Conservation (phyloP, 2,113 vertebrate species). For the Ifrita kowaldi region DNA sequence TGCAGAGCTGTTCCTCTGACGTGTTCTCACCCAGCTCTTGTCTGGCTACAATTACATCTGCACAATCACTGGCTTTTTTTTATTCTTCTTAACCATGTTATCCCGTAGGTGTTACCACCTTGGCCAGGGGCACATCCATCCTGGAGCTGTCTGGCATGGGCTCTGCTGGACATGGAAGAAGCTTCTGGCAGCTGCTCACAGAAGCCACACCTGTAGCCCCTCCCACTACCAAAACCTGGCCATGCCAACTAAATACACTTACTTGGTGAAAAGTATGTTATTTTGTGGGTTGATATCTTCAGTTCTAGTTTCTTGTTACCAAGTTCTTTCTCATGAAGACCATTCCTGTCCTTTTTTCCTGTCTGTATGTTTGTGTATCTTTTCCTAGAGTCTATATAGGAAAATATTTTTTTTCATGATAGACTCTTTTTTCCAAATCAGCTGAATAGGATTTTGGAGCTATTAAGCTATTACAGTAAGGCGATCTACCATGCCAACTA, state of each 20-base stretch:
- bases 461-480: not conserved
- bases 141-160: not conserved
- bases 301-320: not conserved
- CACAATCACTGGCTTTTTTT: not conserved
- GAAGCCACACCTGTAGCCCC: not conserved
- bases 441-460: not conserved
- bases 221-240: rapidly evolving
- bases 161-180: not conserved
- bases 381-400: not conserved
- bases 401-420: not conserved
- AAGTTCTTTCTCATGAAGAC: not conserved
- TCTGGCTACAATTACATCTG: not conserved
- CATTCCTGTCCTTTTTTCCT: not conserved
- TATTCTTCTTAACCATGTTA: not conserved
- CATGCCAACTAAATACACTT: not conserved
- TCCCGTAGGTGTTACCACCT: not conserved
- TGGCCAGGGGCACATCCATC: not conserved
- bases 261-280: not conserved
- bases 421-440: not conserved
- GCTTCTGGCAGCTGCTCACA: not conserved
- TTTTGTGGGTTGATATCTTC: not conserved
- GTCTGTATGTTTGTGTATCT: not conserved
- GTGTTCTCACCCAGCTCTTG: not conserved
- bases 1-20: not conserved
- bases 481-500: not conserved